Conservation (phyloP, 2,888 invertebrate species). For the Cerceris ruficornis region DNA sequence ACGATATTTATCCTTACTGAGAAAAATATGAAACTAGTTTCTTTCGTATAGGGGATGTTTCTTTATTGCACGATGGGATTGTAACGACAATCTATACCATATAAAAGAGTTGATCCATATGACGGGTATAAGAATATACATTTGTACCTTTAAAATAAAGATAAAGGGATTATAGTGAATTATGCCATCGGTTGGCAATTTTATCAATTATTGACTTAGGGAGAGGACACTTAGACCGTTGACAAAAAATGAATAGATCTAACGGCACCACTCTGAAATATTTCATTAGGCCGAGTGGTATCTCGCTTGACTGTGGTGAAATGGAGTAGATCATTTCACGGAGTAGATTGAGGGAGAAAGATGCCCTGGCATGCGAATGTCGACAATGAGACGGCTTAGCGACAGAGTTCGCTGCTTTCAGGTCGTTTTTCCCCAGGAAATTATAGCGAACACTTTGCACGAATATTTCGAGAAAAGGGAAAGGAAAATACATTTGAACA, state of each 20-base stretch:
- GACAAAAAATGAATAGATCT: slow-evolving; percentile 30
- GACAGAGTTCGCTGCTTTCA: slow-evolving; percentile 19
- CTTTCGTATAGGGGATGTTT: too few species aligned
- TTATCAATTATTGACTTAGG: neutral
- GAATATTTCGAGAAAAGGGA: slow-evolving; percentile 20
- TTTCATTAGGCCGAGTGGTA: slow-evolving; percentile 66
- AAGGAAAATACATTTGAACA: neutral
- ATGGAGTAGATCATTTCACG: slow-evolving; percentile 56
- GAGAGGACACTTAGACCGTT: neutral
- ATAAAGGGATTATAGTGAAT: too few species aligned
- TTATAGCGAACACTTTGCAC: slow-evolving; percentile 19
- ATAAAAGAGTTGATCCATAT: too few species aligned
- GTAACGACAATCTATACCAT: too few species aligned
- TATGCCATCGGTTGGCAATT: neutral
- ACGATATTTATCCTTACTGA: too few species aligned
- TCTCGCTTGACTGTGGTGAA: slow-evolving; percentile 46
- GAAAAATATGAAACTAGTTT: too few species aligned
- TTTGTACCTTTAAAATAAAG: too few species aligned
- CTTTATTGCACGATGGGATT: too few species aligned
- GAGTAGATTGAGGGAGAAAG: slow-evolving; percentile 43
- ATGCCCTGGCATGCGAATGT: slow-evolving; percentile 46
- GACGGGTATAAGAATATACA: too few species aligned
- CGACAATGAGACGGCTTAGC: slow-evolving; percentile 36
- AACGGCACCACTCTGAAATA: slow-evolving; percentile 54
- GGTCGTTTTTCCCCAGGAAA: slow-evolving; percentile 32